Percentiles rank a stretch among this genome's conserved stretches.
Conservation (phyloP, 2,113 vertebrate genomes). For the Zingel zingel region DNA sequence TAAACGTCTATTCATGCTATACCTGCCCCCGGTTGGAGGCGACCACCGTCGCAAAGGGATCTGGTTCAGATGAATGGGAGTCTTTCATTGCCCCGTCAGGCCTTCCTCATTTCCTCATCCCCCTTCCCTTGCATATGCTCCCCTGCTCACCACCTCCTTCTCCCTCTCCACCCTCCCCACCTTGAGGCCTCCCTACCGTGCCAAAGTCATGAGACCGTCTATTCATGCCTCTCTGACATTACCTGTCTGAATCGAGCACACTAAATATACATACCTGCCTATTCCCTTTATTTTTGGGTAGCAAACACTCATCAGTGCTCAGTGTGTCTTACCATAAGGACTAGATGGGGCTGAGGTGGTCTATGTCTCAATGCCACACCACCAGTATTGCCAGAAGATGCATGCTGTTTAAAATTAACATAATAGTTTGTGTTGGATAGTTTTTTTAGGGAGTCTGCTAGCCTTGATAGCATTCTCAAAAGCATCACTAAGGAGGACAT, state of each 20-base stretch:
- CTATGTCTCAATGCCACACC: background rate
- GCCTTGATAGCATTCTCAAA: background rate
- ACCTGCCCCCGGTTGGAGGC: conserved; percentile 70
- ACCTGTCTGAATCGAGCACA: conserved; percentile 57
- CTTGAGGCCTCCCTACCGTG: conserved; percentile 59
- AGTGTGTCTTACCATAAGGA: conserved; percentile 13
- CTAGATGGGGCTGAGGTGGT: conserved; percentile 8
- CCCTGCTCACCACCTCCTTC: conserved; percentile 54
- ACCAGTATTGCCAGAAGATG: background rate
- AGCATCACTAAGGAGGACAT: background rate
- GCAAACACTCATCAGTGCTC: conserved; percentile 30
- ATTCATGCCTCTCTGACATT: conserved; percentile 78
- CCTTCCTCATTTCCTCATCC: conserved; percentile 68
- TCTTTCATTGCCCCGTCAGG: conserved; percentile 77
- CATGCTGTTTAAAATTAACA: background rate
- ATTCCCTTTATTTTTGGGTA: conserved; percentile 12
- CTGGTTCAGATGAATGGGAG: conserved; percentile 79
- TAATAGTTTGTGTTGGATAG: background rate
- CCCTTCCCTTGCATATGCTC: conserved; percentile 48
- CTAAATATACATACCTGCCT: conserved; percentile 33
- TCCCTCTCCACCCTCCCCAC: conserved; percentile 53
- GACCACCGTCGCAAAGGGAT: conserved; percentile 62
- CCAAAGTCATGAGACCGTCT: conserved; percentile 72
- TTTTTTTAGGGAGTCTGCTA: background rate
- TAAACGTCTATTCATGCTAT: conserved; percentile 72